Evolutionary conservation across 2,888 invertebrate species (phyloP), one percentile per base, ranked within the genome.

Genomic region (Anoncus sp.): DNA sequence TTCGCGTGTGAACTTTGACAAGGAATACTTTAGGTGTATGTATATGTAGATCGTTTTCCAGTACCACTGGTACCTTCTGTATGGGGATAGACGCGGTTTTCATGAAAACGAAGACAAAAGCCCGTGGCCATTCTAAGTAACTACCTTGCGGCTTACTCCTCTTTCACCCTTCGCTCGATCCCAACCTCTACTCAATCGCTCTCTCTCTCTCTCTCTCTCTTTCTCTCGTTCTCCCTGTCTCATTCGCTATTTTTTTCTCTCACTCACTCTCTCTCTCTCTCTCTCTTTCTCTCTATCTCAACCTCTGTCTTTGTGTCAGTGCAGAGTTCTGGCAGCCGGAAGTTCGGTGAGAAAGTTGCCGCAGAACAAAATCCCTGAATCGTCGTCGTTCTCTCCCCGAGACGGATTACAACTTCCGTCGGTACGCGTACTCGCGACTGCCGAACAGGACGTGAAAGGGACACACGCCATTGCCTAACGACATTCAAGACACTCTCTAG

Each of bases 361-460:
- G 69, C 80, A 77, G 79, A 70, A 75, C 82, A 85, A 88, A 89
- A 75, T 75, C 71, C 60, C 75, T 43, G 75, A 78, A 78, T 73
- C 55, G 77, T 69, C 77, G 69, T 63, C 70, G 78, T 71, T 72
- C 74, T 87, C 87, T 83, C 84, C 81, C 85, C 81, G 83, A 82
- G 82, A 80, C 83, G 87, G 87, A 89, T 88, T 88, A 88, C 86
- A 87, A 89, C 85, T 89, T 87, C 60, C 74, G 74, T 66, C 73
- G 55, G n/a, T 67, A 47, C 65, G 71, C 57, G 43, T 47, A 66
- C 40, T 47, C n/a, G 43, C 59, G 16, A 47, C 63, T 43, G 51
- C 38, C 35, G 55, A 22, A 45, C 43, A 43, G 53, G 16, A 55
- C 55, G 45, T 43, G 45, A 72, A 63, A 77, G 77, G 57, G 60